Conservation (phyloP, 2,888 invertebrate species). For the Nemoura dubitans region DNA sequence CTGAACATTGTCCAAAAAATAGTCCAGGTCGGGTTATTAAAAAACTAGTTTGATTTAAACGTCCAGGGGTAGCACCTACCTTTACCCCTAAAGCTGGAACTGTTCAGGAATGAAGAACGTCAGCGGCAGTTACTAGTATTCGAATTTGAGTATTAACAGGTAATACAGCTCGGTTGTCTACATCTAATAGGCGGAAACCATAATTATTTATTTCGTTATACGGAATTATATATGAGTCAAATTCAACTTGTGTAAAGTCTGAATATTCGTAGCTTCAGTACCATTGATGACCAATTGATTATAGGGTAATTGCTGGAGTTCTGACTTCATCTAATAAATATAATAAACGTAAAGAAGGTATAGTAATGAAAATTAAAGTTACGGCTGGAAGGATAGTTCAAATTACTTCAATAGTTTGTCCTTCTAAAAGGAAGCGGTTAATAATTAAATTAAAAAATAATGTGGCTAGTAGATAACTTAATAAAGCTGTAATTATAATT, state of each 20-base stretch:
- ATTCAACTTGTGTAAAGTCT: constrained; percentile 68
- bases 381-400: constrained; percentile 71
- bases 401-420: constrained; percentile 71
- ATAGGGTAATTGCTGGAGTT: constrained; percentile 67
- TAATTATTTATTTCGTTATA: constrained; percentile 58
- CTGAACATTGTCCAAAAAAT: constrained; percentile 80
- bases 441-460: constrained; percentile 67
- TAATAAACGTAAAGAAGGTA: constrained; percentile 69
- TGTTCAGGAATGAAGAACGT: constrained; percentile 75
- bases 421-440: constrained; percentile 67
- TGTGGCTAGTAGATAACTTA: constrained; percentile 66
- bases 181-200: constrained; percentile 70
- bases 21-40: constrained; percentile 70
- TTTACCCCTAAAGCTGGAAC: constrained; percentile 70
- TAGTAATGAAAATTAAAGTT: constrained; percentile 70
- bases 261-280: constrained; percentile 75
- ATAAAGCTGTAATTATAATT: constrained; percentile 69
- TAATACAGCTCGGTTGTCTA: constrained; percentile 69
- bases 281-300: constrained; percentile 73
- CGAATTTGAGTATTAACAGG: constrained; percentile 72
- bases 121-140: constrained; percentile 68
- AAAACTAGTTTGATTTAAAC: constrained; percentile 72
- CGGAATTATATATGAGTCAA: constrained; percentile 71
- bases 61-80: constrained; percentile 72
- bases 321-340: constrained; percentile 72